These are phyloP conservation scores for Odontocerum albicorne DNA, from an alignment of 2,888 invertebrate genomes.

Conservation along the genomic window DNA sequence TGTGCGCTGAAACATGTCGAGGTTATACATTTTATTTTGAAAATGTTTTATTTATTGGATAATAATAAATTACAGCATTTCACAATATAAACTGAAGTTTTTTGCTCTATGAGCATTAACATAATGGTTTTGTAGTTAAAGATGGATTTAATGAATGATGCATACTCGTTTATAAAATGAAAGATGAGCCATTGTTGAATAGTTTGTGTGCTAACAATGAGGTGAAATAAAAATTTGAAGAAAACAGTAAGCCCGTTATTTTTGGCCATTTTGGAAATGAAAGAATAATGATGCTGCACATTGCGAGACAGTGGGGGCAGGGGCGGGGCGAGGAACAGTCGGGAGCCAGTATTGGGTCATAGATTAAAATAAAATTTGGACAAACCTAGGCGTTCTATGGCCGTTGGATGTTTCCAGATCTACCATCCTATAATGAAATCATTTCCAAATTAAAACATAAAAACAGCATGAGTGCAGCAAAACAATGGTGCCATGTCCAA, in stretches of 20 bases:
- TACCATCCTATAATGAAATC: conserved; percentile 58
- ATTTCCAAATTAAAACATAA: conserved; percentile 34
- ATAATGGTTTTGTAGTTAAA: no score
- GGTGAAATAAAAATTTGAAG: background rate
- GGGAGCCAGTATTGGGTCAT: background rate
- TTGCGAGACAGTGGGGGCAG: conserved; percentile 5
- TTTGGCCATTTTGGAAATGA: background rate
- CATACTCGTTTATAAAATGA: no score
- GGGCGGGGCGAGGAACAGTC: background rate
- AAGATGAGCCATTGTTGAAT: no score
- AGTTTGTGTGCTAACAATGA: background rate
- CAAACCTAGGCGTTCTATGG: conserved; percentile 72
- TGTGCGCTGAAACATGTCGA: no score
- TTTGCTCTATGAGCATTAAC: no score
- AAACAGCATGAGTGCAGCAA: conserved; percentile 16
- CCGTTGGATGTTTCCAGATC: conserved; percentile 68
- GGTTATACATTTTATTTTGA: no score
- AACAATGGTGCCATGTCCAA: conserved; percentile 18
- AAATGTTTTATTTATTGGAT: no score
- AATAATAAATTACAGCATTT: no score
- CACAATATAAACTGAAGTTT: no score
- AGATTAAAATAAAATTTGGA: conserved; percentile 37
- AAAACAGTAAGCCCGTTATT: background rate
- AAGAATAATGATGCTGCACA: conserved; percentile 11
- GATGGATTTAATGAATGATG: no score